Evolutionary conservation across 1,140 invertebrate species (phyloP).

Genomic region (Steinernema feltiae): DNA sequence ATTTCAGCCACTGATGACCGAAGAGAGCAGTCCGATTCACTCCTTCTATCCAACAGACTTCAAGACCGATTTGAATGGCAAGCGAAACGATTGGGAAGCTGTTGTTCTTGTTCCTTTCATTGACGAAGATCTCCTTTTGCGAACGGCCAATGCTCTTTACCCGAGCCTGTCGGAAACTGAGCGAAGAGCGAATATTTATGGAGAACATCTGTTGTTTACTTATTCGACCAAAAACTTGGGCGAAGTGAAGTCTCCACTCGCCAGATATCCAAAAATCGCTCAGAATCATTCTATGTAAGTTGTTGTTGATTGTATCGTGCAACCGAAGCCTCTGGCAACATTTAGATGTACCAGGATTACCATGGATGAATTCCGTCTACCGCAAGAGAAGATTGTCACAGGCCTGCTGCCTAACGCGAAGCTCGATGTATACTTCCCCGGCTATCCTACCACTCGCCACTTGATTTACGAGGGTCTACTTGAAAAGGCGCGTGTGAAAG

Average conservation of each 20-base stretch:
- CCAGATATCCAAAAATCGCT: conserved; percentile 59
- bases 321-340: too few species aligned
- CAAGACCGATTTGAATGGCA: conserved; percentile 76
- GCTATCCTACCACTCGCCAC: conserved; percentile 82
- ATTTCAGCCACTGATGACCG: conserved; percentile 69
- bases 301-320: too few species aligned
- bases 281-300: conserved; percentile 57
- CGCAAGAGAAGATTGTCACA: conserved; percentile 66
- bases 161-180: conserved; percentile 51
- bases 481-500: conserved; percentile 59
- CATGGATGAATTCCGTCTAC: conserved; percentile 56
- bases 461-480: conserved; percentile 67
- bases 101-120: conserved; percentile 94
- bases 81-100: conserved; percentile 92
- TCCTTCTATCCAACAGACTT: conserved; percentile 85
- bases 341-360: conserved; percentile 20
- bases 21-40: conserved; percentile 73
- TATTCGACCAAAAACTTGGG: conserved; percentile 68
- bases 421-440: conserved; percentile 71
- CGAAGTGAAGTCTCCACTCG: conserved; percentile 64
- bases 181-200: background rate
- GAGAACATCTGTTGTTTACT: background rate
- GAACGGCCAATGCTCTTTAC: conserved; percentile 64
- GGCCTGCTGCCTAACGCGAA: conserved; percentile 70
- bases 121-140: conserved; percentile 71